Evolutionary conservation across 2,797 vertebrate species (phyloP).

Genomic region (Bryconaethiops microstoma): DNA sequence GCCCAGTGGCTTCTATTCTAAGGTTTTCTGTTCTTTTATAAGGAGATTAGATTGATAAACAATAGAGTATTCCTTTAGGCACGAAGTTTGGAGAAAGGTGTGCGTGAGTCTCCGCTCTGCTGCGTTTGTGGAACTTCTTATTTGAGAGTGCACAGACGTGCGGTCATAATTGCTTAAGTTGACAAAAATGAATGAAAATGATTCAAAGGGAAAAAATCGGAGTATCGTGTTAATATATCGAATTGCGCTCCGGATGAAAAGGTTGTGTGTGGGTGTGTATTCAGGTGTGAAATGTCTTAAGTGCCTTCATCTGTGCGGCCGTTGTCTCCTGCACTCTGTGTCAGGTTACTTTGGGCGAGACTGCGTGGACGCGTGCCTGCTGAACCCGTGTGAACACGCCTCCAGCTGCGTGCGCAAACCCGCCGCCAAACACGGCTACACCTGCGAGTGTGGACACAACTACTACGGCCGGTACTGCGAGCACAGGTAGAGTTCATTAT

Average conservation of each 20-base stretch:
- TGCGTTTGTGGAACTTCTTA: neutral
- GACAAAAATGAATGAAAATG: neutral
- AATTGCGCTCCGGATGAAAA: constrained; percentile 12
- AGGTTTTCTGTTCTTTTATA: neutral
- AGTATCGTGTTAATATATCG: constrained; percentile 20
- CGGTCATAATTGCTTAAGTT: neutral
- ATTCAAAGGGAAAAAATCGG: neutral
- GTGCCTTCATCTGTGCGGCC: neutral
- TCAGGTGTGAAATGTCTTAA: constrained; percentile 26
- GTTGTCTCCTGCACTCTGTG: constrained; percentile 33
- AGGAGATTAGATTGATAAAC: neutral
- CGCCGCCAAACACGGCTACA: constrained; percentile 78
- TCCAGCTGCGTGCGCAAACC: constrained; percentile 80
- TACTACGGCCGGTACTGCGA: constrained; percentile 86
- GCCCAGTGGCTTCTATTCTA: neutral
- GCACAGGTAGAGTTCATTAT: constrained; percentile 76
- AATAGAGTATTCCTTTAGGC: neutral
- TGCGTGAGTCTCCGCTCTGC: neutral
- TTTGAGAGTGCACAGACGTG: neutral
- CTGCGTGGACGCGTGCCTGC: constrained; percentile 83
- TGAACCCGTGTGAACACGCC: constrained; percentile 87
- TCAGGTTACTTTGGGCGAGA: constrained; percentile 85
- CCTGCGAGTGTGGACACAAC: constrained; percentile 80
- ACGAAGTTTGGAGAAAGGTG: neutral
- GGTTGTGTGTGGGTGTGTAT: neutral